Evolutionary conservation across 2,113 vertebrate species (phyloP).

Genomic region (Apodemus speciosus): DNA sequence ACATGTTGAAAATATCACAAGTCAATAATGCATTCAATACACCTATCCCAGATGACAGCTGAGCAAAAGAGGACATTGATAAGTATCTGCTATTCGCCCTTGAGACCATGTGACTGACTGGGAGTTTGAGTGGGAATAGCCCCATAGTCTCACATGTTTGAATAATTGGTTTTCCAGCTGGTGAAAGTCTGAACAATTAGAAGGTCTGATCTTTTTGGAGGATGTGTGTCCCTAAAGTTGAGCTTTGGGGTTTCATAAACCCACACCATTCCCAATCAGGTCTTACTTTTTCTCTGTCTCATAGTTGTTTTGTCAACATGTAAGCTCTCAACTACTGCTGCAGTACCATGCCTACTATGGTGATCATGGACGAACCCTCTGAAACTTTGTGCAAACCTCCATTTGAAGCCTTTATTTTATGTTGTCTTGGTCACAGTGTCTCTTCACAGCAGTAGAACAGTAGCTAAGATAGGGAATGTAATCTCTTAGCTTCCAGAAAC

Average conservation of each 20-base stretch:
- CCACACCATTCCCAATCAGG: background rate
- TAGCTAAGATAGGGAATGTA: background rate
- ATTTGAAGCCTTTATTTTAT: background rate
- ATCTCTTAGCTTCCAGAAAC: background rate
- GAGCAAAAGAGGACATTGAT: background rate
- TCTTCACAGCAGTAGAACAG: background rate
- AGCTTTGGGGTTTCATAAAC: background rate
- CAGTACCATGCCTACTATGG: too few species aligned
- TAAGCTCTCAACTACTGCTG: background rate
- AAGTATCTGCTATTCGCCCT: background rate
- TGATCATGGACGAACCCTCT: background rate
- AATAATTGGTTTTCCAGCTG: too few species aligned
- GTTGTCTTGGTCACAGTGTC: background rate
- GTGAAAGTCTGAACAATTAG: background rate
- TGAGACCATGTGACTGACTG: background rate
- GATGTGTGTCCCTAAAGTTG: background rate
- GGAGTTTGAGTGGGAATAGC: background rate
- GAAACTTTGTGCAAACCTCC: background rate
- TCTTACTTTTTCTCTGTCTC: background rate
- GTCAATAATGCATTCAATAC: background rate
- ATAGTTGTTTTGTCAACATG: background rate
- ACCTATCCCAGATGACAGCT: background rate
- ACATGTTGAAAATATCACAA: background rate
- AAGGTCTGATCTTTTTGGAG: background rate
- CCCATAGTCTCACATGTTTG: background rate